These are phyloP conservation scores for Cosmorhoe ocellata DNA, from an alignment of 2,888 invertebrate genomes.

Conservation along the genomic window DNA sequence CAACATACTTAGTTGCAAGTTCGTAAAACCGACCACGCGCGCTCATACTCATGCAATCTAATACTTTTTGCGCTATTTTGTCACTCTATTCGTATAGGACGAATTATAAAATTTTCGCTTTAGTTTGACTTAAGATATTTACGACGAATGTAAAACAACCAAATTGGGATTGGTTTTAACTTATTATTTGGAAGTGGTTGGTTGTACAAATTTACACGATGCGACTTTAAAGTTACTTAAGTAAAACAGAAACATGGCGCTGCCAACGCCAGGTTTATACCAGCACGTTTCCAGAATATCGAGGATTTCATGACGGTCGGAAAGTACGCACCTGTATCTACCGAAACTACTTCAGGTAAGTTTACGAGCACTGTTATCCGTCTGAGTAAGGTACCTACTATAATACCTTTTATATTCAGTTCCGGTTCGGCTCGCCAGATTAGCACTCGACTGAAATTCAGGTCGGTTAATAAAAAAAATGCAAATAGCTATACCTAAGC, in stretches of 20 bases:
- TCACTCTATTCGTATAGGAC: no score
- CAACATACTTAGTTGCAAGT: no score
- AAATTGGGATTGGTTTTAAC: no score
- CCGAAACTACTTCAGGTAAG: conserved; percentile 14
- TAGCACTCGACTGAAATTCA: conserved; percentile 15
- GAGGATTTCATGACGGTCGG: conserved; percentile 18
- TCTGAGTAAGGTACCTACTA: conserved; percentile 10
- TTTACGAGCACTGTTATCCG: conserved; percentile 23
- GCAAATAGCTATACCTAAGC: conserved; percentile 19
- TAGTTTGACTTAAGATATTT: no score
- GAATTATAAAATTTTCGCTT: no score
- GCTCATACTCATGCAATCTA: no score
- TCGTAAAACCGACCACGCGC: no score
- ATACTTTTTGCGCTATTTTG: no score
- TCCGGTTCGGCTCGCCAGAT: background rate
- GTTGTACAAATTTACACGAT: no score
- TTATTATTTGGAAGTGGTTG: no score
- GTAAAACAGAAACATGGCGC: conserved; percentile 38
- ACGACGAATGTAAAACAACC: no score
- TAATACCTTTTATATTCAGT: background rate
- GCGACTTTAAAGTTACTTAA: no score
- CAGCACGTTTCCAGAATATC: conserved; percentile 19
- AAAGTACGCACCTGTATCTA: conserved; percentile 22
- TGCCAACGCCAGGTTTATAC: conserved; percentile 23
- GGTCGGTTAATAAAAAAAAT: conserved; percentile 28